Conservation (phyloP, 2,113 vertebrate species). For the Rostratula benghalensis region DNA sequence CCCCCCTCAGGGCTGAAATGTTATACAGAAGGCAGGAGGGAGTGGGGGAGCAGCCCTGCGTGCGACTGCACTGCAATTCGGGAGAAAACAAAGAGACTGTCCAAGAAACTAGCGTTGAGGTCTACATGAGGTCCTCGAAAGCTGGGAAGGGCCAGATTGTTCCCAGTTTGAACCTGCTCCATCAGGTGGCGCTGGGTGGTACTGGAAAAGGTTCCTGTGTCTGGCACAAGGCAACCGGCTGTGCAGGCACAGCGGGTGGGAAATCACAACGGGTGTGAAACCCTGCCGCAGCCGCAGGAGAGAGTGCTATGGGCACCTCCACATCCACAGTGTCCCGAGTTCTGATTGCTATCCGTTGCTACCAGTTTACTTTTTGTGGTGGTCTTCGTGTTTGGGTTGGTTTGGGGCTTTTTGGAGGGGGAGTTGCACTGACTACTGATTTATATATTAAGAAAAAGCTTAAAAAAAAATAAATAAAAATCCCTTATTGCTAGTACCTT, state of each 20-base stretch:
- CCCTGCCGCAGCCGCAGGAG: rapidly evolving
- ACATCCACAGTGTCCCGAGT: rapidly evolving
- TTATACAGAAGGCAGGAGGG: not conserved
- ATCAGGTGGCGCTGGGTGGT: not conserved
- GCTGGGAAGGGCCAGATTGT: rapidly evolving
- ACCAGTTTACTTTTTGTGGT: not conserved
- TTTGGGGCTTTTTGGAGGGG: not conserved
- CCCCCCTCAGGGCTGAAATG: not conserved
- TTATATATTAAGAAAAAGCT: not conserved
- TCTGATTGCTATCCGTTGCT: rapidly evolving
- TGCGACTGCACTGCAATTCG: not conserved
- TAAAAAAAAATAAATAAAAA: not conserved
- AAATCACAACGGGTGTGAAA: rapidly evolving
- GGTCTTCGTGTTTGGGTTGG: not conserved
- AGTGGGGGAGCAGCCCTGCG: not conserved
- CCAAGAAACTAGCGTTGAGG: not conserved
- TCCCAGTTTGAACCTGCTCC: not conserved
- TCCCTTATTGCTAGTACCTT: not conserved
- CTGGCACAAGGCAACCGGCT: not conserved
- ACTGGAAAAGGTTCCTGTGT: rapidly evolving
- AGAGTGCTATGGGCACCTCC: rapidly evolving
- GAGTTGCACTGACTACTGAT: rapidly evolving
- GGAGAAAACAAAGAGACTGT: not conserved
- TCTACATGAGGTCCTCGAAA: not conserved
- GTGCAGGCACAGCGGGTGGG: rapidly evolving